Evolutionary conservation across 2,113 vertebrate genomes (phyloP).

Genomic region (Haliaeetus leucogaster): DNA sequence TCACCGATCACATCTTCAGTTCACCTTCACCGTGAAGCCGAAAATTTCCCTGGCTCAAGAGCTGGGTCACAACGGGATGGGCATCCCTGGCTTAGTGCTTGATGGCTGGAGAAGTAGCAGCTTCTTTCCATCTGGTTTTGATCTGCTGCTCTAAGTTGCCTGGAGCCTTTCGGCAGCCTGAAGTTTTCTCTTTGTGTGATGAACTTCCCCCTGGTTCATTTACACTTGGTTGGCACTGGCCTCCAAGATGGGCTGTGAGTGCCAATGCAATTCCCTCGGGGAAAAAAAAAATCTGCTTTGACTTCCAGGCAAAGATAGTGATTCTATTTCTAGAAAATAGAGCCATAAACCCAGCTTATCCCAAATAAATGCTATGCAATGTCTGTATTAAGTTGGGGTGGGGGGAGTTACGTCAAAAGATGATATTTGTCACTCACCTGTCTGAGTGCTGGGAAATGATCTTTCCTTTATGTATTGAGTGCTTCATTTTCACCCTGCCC

Average conservation of each 20-base stretch:
- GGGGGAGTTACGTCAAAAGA: not conserved
- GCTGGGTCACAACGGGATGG: not conserved
- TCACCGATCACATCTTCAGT: not conserved
- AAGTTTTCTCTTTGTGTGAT: not conserved
- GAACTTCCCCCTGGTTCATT: not conserved
- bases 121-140: not conserved
- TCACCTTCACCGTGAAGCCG: not conserved
- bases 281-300: not conserved
- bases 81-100: not conserved
- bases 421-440: constrained; percentile 22
- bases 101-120: not conserved
- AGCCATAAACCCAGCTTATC: constrained; percentile 1
- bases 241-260: not conserved
- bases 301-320: not conserved
- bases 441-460: not conserved
- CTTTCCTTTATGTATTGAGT: not conserved
- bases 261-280: not conserved
- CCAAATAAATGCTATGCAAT: not conserved
- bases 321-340: constrained; percentile 22
- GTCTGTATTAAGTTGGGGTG: not conserved
- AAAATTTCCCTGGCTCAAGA: not conserved
- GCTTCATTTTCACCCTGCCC: not conserved
- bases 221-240: not conserved
- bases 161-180: not conserved
- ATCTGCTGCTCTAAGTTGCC: not conserved